Evolutionary conservation across 2,797 vertebrate species (phyloP).

Genomic region (Enteromius mattozi): DNA sequence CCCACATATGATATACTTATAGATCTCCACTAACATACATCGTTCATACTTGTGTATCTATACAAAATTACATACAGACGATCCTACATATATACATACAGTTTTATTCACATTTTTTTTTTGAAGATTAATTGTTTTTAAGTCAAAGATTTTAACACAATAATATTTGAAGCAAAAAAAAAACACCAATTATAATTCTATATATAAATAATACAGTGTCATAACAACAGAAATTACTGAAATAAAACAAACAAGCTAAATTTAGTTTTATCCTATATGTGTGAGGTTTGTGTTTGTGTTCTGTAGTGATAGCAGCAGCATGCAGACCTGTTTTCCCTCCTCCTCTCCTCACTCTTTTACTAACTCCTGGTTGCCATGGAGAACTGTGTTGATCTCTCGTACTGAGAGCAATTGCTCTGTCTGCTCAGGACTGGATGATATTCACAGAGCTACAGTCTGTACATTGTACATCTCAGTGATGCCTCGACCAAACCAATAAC

Average conservation of each 20-base stretch:
- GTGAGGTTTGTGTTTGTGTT: conserved; percentile 42
- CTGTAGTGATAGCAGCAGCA: conserved; percentile 1
- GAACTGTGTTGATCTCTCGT: conserved; percentile 62
- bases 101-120: too few species aligned
- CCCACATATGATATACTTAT: too few species aligned
- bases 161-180: background rate
- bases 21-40: too few species aligned
- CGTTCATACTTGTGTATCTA: too few species aligned
- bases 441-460: conserved; percentile 5
- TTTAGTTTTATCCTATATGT: background rate
- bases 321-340: conserved; percentile 47
- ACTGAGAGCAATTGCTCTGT: background rate
- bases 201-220: background rate
- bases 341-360: conserved; percentile 47
- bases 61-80: too few species aligned
- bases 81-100: too few species aligned
- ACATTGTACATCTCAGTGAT: conserved; percentile 5
- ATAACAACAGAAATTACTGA: background rate
- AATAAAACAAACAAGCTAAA: background rate
- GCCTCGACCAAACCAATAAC: background rate
- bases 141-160: too few species aligned
- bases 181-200: background rate
- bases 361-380: conserved; percentile 68
- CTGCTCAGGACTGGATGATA: conserved; percentile 20
- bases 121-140: too few species aligned